Evolutionary conservation across 1,140 invertebrate genomes (phyloP), one percentile per base, ranked within the genome.

Genomic region (Drosophila elegans): DNA sequence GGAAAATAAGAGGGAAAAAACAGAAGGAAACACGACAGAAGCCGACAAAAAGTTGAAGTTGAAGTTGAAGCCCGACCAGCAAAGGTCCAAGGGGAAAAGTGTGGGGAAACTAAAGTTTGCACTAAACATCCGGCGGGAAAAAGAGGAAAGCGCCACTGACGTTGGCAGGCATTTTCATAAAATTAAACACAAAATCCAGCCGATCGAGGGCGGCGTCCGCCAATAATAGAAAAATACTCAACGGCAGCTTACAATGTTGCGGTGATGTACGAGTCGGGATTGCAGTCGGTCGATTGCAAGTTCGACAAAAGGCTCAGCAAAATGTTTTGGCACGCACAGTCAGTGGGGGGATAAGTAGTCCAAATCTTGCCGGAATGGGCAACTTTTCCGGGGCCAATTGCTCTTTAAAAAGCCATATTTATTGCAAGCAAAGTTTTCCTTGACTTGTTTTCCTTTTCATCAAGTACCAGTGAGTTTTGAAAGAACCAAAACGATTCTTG

Each of bases 211-310:
- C 12, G 46, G 3, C 34, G 16, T n/a, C 41, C 21, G 59, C 46
- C 57, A 80, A 85, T 85, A 84, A 84, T 80, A 85, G 77, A 86
- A 86, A 85, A 85, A 85, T 78, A 85, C 85, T 81, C 81, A 78
- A 80, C 81, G 60, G 68, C 62, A 80, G 83, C 85, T 85, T 80
- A 84, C 81, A 80, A 80, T 69, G 76, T 68, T 84, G 80, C 80
- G 76, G 81, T 85, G 73, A 77, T 85, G 80, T 85, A 84, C 66
- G 57, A 62, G 74, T 80, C 74, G 72, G 61, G 62, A 60, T 71
- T 60, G 49, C 61, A 51, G 48, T 60, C 45, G 45, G 13, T 21
- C 16, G 0, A 21, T 21, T 21, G 16, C 42, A 63, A 62, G 32
- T 41, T 62, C 25, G 46, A 44, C 61, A 32, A 45, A 45, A n/a